A percentile compares a stretch with the other conserved stretches of the same genome.
phyloP scores from a whole-genome alignment of 2,797 vertebrate genomes.

The Onychomys torridus region DNA sequence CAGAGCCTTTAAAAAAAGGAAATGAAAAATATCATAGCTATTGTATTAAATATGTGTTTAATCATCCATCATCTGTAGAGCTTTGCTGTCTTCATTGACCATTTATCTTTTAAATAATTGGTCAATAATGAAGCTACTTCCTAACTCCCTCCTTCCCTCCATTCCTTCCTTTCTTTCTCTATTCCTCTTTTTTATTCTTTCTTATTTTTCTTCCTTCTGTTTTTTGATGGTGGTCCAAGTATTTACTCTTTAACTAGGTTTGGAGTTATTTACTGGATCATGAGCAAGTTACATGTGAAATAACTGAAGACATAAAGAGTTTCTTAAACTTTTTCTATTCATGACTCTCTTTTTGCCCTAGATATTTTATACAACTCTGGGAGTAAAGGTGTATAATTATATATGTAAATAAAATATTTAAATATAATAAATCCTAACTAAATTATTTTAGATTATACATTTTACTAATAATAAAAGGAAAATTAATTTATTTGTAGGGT shows the following conservation, averaged over 20 bases:
- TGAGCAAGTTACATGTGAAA: neutral
- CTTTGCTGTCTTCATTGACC: neutral
- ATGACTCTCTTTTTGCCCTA: neutral
- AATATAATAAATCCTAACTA: neutral
- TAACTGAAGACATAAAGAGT: neutral
- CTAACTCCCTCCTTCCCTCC: neutral
- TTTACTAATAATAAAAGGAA: neutral
- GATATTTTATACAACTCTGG: neutral
- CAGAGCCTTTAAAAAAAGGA: neutral
- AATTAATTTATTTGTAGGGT: neutral
- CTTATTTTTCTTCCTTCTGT: neutral
- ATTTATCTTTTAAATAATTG: neutral
- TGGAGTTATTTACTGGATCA: neutral
- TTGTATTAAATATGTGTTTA: neutral
- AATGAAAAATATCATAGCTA: neutral
- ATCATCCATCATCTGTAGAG: too few relatives aligned
- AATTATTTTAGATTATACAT: neutral
- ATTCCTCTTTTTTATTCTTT: neutral
- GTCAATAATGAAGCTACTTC: neutral
- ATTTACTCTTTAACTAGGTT: too few relatives aligned
- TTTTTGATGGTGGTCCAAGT: neutral
- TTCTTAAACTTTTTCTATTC: neutral
- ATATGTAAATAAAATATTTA: neutral
- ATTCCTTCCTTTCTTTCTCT: too few relatives aligned
- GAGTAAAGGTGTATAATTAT: neutral